Evolutionary conservation across 1,140 invertebrate species (phyloP).

Genomic region (Drosophila sulfurigaster): DNA sequence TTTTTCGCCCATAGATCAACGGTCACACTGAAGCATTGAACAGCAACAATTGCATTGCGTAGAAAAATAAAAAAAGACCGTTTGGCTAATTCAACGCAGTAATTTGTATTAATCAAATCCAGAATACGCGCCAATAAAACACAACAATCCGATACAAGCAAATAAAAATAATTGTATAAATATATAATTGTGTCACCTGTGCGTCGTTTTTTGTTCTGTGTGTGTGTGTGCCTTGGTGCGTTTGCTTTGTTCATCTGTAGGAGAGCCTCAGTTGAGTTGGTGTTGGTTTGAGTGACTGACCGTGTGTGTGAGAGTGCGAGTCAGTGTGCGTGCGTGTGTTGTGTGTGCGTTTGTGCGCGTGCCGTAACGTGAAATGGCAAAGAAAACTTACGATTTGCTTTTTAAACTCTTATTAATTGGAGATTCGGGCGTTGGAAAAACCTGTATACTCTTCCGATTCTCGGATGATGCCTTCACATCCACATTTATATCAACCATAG

Average conservation of each 20-base stretch:
- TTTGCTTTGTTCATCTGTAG: slow-evolving; percentile 34
- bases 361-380: slow-evolving; percentile 89
- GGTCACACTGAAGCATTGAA: slow-evolving; percentile 28
- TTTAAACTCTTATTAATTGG: slow-evolving; percentile 99
- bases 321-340: slow-evolving; percentile 36
- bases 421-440: slow-evolving; percentile 99
- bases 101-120: slow-evolving; percentile 17
- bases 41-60: slow-evolving; percentile 57
- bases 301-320: neutral
- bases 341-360: slow-evolving; percentile 62
- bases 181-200: slow-evolving; percentile 25
- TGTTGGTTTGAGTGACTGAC: slow-evolving; percentile 30
- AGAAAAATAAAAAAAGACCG: slow-evolving; percentile 48
- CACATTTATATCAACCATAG: slow-evolving; percentile 99
- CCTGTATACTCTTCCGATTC: slow-evolving; percentile 98
- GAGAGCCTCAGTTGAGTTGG: slow-evolving; percentile 34
- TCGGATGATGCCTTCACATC: slow-evolving; percentile 99
- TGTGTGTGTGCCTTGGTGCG: slow-evolving; percentile 20
- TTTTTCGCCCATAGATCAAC: slow-evolving; percentile 2
- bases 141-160: slow-evolving; percentile 2
- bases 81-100: slow-evolving; percentile 8
- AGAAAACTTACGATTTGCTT: slow-evolving; percentile 98
- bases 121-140: slow-evolving; percentile 10
- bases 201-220: slow-evolving; percentile 12
- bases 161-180: slow-evolving; percentile 13